Evolutionary conservation across 2,113 vertebrate species (phyloP).

Genomic region (Brienomyrus brachyistius): DNA sequence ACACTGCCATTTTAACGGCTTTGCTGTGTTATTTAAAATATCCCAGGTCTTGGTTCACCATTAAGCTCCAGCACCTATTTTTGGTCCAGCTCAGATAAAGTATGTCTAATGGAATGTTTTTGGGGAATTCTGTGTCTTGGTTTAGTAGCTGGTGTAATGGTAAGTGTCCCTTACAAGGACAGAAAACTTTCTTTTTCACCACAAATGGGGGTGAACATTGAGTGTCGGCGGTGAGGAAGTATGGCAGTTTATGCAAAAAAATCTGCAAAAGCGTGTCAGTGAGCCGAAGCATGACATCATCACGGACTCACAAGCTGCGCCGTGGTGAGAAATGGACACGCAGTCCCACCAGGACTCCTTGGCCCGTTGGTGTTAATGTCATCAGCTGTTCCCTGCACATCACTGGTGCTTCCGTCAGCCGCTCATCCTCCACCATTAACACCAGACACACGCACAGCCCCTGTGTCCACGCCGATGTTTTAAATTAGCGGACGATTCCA

Average conservation of each 20-base stretch:
- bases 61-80: neutral
- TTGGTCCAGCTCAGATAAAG: neutral
- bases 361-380: neutral
- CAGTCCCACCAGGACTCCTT: neutral
- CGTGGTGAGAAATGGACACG: neutral
- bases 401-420: neutral
- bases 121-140: neutral
- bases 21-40: neutral
- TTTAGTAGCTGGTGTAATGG: neutral
- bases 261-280: neutral
- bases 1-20: constrained; percentile 5
- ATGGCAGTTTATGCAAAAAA: neutral
- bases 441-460: neutral
- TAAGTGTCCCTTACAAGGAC: neutral
- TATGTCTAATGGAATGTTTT: neutral
- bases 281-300: neutral
- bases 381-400: constrained; percentile 4
- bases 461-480: neutral
- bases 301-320: neutral
- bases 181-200: neutral
- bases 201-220: neutral
- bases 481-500: neutral
- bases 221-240: neutral
- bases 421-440: neutral
- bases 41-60: neutral